phyloP scores from a whole-genome alignment of 2,888 invertebrate species.

The Luperina testacea region DNA sequence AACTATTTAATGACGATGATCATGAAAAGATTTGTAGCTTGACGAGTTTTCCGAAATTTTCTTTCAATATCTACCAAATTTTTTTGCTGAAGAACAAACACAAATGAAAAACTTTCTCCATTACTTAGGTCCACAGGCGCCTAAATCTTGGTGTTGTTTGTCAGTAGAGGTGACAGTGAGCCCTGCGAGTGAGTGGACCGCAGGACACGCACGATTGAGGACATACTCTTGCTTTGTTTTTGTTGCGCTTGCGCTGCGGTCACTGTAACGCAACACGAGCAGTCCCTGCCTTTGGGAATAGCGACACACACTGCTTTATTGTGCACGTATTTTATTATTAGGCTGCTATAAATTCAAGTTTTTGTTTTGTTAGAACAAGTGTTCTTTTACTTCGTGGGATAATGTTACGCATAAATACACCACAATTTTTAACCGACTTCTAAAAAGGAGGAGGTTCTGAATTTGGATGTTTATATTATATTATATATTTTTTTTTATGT shows the following conservation, averaged over 20 bases:
- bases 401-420: conserved; percentile 20
- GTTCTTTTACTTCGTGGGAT: conserved; percentile 10
- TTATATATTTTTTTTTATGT: no score
- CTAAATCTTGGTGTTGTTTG: conserved; percentile 27
- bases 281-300: conserved; percentile 69
- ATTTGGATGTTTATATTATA: no score
- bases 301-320: conserved; percentile 53
- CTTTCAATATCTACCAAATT: neutral
- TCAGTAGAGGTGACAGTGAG: conserved; percentile 72
- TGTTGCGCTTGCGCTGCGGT: conserved; percentile 84
- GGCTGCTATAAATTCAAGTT: conserved; percentile 19
- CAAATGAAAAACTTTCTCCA: conserved; percentile 7
- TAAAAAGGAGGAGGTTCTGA: no score
- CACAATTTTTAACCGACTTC: neutral
- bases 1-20: neutral
- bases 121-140: neutral
- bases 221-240: conserved; percentile 87
- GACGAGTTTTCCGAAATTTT: neutral
- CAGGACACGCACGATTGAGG: conserved; percentile 89
- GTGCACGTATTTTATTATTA: conserved; percentile 42
- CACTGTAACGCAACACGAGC: conserved; percentile 85
- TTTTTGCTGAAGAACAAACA: neutral
- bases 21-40: neutral
- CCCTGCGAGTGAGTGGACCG: conserved; percentile 68
- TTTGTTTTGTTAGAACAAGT: conserved; percentile 2